Evolutionary conservation across 1,140 invertebrate species (phyloP), one percentile per base, ranked within the genome.

Genomic region (Bombus consobrinus): DNA sequence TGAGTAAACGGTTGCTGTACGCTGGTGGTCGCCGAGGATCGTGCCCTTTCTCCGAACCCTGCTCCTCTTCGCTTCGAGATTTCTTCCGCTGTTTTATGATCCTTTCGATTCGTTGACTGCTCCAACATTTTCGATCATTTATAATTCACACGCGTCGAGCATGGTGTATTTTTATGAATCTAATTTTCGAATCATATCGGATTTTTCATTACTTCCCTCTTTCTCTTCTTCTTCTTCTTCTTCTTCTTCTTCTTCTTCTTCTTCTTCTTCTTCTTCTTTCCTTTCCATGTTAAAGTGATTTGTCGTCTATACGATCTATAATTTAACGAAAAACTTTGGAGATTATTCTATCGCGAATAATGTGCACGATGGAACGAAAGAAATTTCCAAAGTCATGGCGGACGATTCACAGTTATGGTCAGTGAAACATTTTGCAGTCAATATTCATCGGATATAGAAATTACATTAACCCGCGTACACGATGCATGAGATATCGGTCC

Each of bases 1-100:
- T 91, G 83, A 90, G 83, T 37, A 66, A 86, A 86, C 78, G 64
- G 32, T 64, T 72, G 68, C 68, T 77, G 64, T 66, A 64, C 22
- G 57, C 37, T 41, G 69, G 74, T 87, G 73, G 66, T 85, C 41
- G 57, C 9, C 9, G 5, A 32, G 34, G 28, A 32, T 25, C 34
- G 4, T 66, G 34, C 41, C n/a, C 9, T 59, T 57, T n/a, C 43
- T 62, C 43, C 32, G 53, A 66, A 69, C n/a, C 39, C 13, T 8
- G 9, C 53, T 76, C 28, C 25, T n/a, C n/a, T 12, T 66, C 41
- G 3, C 59, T n/a, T n/a, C 1, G 25, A 22, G 5, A 53, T 77
- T 69, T 68, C 25, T 13, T 32, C 78, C 59, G n/a, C 43, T 0
- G 1, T 15, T 77, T 77, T 41, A 47, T 25, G 47, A 68, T 39